Conservation (phyloP, 2,113 vertebrate genomes). For the Panthera leo region DNA sequence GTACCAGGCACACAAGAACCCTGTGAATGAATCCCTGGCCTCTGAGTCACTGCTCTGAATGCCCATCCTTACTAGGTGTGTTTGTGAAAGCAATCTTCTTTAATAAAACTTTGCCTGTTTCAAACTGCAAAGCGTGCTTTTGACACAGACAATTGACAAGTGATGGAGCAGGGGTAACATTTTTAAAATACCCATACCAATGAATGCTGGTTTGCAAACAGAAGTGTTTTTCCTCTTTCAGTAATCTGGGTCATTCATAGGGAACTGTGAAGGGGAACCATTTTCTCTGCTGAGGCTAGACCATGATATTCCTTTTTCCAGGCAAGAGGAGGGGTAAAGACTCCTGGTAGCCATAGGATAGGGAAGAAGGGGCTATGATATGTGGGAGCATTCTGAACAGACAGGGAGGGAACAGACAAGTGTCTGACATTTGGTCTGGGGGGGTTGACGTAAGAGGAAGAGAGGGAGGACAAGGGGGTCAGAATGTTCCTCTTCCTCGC, state of each 20-base stretch:
- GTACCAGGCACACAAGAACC: neutral
- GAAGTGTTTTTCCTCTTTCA: neutral
- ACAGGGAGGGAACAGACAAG: neutral
- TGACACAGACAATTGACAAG: neutral
- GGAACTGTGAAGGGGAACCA: neutral
- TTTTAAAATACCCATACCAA: neutral
- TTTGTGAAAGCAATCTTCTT: constrained; percentile 39
- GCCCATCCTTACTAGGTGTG: neutral
- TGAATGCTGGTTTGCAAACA: neutral
- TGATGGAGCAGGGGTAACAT: neutral
- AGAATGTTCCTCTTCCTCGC: neutral
- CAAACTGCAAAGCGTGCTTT: neutral
- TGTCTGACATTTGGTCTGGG: fast-evolving
- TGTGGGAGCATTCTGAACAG: neutral
- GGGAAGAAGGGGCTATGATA: neutral
- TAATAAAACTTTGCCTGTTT: constrained; percentile 1
- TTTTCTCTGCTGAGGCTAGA: neutral
- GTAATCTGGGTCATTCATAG: neutral
- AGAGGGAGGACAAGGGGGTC: neutral
- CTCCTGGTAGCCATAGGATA: neutral
- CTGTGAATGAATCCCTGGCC: neutral
- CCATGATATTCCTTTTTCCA: neutral
- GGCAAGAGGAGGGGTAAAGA: neutral
- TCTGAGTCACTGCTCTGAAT: neutral
- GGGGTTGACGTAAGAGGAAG: neutral